Evolutionary conservation across 2,888 invertebrate species (phyloP), one percentile per base, ranked within the genome.

Genomic region (Macrosiphum euphorbiae): DNA sequence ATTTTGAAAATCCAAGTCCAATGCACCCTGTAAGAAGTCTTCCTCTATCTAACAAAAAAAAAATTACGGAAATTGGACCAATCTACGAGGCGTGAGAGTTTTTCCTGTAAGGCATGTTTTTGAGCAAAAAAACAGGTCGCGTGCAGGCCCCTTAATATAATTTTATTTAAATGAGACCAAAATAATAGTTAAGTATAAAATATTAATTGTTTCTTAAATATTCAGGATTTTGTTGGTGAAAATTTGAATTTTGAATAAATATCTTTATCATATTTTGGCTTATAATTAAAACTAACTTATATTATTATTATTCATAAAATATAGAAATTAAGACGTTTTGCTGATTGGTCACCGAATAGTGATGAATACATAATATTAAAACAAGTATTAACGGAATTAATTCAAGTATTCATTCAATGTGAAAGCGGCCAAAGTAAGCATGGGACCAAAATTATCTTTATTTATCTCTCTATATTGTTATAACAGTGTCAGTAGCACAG

Each of bases 311-410:
- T 28, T 86, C n/a, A n/a, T 47, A 61, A 28, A 78, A 95, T 95
- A 26, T 95, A 96, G 96, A 96, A 96, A 95, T 96, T 97, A 95
- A 97, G 97, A 94, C 97, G 97, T 96, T 98, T 97, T 95, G 97
- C 97, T 88, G 97, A 97, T 95, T 98, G 97, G 97, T 97, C 97
- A 92, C 96, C 96, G 95, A 97, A 97, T 96, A 97, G 97, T 78
- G 97, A 97, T 47, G 97, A 98, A 96, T 97, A 97, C 95, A 97
- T 97, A 95, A 97, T 97, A 95, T 96, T 97, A 94, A 96, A 97
- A 94, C 97, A 98, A 96, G 97, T 97, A 94, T 97, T 97, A 95
- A 96, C 97, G 93, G 97, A 97, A 95, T 97, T 97, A 95, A 96
- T 97, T 94, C 97, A 97, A 94, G 96, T 97, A 95, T 97, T 97